A percentile compares a stretch with the other conserved stretches of the same genome.
Conservation (phyloP, 2,888 invertebrate species). For the Andrena trimmerana region DNA sequence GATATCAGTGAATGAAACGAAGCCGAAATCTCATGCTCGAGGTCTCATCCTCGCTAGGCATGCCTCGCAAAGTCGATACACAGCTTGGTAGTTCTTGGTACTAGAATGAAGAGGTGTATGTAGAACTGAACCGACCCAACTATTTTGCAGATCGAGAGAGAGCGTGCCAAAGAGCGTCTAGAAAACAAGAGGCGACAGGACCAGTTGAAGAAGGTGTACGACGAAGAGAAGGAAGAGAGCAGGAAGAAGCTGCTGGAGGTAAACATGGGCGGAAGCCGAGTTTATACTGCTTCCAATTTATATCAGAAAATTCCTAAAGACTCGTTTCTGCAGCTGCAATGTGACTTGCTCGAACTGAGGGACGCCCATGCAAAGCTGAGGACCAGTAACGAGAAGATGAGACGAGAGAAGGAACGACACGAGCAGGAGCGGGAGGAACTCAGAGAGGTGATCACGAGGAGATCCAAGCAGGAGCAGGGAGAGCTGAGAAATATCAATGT, state of each 20-base stretch:
- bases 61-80: too few species aligned
- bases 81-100: background rate
- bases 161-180: conserved; percentile 94
- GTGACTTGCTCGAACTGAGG: conserved; percentile 94
- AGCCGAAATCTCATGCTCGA: too few species aligned
- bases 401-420: conserved; percentile 94
- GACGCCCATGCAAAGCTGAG: conserved; percentile 96
- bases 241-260: conserved; percentile 91
- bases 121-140: background rate
- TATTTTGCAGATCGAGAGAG: conserved; percentile 90
- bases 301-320: background rate
- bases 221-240: conserved; percentile 96
- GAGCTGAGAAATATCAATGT: conserved; percentile 91
- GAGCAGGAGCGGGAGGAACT: conserved; percentile 92
- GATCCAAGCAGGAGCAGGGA: conserved; percentile 87
- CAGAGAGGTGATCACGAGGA: conserved; percentile 85
- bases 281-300: background rate
- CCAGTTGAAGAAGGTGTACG: conserved; percentile 93
- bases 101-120: background rate
- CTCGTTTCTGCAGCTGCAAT: conserved; percentile 88
- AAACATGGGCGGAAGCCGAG: conserved; percentile 5
- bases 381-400: conserved; percentile 95
- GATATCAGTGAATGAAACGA: too few species aligned
- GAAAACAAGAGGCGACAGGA: conserved; percentile 95
- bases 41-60: too few species aligned